Evolutionary conservation across 2,113 vertebrate genomes (phyloP).

Genomic region (Gallinago undulata): DNA sequence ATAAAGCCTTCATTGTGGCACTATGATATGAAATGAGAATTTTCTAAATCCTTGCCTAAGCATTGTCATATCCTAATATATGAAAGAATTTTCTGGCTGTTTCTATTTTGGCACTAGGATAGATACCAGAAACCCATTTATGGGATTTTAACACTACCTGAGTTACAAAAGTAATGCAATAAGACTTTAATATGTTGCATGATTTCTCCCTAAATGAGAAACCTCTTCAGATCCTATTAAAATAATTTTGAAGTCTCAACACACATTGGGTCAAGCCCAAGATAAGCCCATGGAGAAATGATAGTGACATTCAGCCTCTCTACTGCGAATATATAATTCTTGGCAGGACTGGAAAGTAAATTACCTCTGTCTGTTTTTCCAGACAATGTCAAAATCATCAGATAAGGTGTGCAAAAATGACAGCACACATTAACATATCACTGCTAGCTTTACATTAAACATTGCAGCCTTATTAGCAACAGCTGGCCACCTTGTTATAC

Average conservation of each 20-base stretch:
- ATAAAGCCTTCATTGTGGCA: not conserved
- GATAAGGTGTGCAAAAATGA: not conserved
- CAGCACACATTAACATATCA: not conserved
- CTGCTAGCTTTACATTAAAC: not conserved
- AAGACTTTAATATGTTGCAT: not conserved
- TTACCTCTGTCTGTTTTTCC: not conserved
- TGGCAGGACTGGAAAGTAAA: not conserved
- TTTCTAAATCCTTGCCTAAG: not conserved
- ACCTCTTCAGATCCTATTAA: not conserved
- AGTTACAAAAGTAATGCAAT: not conserved
- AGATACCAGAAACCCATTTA: not conserved
- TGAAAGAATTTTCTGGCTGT: not conserved
- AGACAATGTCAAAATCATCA: constrained; percentile 15
- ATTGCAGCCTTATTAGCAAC: not conserved
- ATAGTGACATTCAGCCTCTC: not conserved
- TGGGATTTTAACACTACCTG: not conserved
- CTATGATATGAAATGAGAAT: not conserved
- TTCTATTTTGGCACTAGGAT: not conserved
- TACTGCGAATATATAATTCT: not conserved
- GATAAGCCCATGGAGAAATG: not conserved
- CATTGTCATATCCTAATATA: not conserved
- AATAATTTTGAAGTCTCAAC: not conserved
- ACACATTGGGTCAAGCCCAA: not conserved
- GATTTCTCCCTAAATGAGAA: not conserved
- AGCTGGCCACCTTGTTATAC: not conserved